Evolutionary conservation across 1,140 invertebrate species (phyloP).

Genomic region (Papilio polyxenes): DNA sequence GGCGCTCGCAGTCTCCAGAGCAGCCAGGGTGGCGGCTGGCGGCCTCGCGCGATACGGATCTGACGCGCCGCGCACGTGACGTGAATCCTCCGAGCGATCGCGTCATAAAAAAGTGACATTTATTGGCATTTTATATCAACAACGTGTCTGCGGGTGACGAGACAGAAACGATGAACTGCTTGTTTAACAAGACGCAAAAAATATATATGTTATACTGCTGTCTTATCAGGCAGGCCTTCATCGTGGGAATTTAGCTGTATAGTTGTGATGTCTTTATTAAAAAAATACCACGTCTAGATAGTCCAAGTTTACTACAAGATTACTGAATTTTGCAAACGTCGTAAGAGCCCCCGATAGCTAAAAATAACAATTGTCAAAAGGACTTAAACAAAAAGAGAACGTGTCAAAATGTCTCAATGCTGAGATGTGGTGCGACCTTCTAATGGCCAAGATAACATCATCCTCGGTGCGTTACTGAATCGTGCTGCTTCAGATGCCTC

Average conservation of each 20-base stretch:
- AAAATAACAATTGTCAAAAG: conserved; percentile 64
- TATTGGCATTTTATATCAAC: conserved; percentile 79
- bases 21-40: conserved; percentile 71
- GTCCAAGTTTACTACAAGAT: conserved; percentile 20
- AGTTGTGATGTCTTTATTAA: conserved; percentile 51
- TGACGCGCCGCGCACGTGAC: conserved; percentile 72
- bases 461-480: conserved; percentile 68
- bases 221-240: conserved; percentile 59
- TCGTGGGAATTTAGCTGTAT: conserved; percentile 59
- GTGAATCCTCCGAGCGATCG: conserved; percentile 61
- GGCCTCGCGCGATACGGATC: conserved; percentile 69
- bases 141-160: conserved; percentile 68
- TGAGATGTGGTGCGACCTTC: conserved; percentile 57
- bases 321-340: conserved; percentile 35
- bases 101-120: conserved; percentile 79
- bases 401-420: conserved; percentile 75
- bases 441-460: conserved; percentile 77
- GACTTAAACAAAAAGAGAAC: conserved; percentile 62
- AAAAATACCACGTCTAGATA: conserved; percentile 2
- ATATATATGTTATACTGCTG: conserved; percentile 52
- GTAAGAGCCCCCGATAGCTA: conserved; percentile 54
- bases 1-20: conserved; percentile 47
- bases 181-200: conserved; percentile 74
- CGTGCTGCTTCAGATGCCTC: conserved; percentile 72
- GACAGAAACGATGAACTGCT: conserved; percentile 58